Evolutionary conservation across 2,113 vertebrate genomes (phyloP).

Genomic region (Sapajus apella): DNA sequence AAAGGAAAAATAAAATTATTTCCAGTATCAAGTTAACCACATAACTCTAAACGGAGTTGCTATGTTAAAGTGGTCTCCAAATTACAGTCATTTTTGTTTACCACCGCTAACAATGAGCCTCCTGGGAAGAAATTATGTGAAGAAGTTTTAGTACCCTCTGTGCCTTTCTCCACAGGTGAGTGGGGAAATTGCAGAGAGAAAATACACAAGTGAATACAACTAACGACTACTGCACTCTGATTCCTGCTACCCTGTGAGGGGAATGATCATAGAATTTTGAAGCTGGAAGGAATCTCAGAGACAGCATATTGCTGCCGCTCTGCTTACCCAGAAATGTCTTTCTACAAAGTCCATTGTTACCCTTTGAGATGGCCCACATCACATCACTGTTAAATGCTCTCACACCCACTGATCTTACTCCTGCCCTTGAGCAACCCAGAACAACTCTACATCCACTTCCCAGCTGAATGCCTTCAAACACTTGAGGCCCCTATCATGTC

Average conservation of each 20-base stretch:
- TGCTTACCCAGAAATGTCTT: background rate
- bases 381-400: background rate
- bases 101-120: slow-evolving; percentile 41
- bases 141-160: slow-evolving; percentile 47
- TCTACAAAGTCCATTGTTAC: background rate
- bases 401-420: background rate
- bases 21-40: slow-evolving; percentile 60
- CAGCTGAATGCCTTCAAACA: background rate
- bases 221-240: background rate
- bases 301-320: background rate
- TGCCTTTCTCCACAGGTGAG: slow-evolving; percentile 7
- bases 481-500: background rate
- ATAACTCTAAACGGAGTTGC: slow-evolving; percentile 21
- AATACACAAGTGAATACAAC: slow-evolving; percentile 30
- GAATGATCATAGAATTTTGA: background rate
- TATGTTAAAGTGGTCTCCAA: background rate
- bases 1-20: slow-evolving; percentile 61
- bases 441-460: background rate
- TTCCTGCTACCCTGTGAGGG: background rate
- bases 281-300: background rate
- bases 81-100: slow-evolving; percentile 57
- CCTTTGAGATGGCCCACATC: background rate
- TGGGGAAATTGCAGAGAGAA: background rate
- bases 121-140: slow-evolving; percentile 58
- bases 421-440: background rate